Percentiles rank a stretch among this genome's conserved stretches.
phyloP scores from a whole-genome alignment of 2,888 invertebrate species.

The Clivina fossor region DNA sequence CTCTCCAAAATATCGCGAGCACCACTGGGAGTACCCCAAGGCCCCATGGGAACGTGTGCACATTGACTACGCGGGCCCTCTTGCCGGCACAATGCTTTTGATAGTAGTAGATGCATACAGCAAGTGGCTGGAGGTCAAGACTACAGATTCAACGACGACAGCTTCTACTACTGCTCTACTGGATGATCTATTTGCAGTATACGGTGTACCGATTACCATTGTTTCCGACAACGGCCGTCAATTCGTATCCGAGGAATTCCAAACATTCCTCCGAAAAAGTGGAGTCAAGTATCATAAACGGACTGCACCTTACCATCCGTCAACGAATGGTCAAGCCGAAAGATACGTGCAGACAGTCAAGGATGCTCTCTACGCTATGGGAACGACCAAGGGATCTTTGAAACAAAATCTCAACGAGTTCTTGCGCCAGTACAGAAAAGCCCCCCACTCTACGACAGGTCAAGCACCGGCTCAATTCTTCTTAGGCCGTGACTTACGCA shows the following conservation, averaged over 20 bases:
- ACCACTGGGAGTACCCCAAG: slow-evolving; percentile 41
- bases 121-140: slow-evolving; percentile 40
- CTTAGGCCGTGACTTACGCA: slow-evolving; percentile 27
- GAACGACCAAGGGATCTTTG: background rate
- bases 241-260: slow-evolving; percentile 35
- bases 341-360: slow-evolving; percentile 36
- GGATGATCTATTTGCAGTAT: slow-evolving; percentile 34
- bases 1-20: slow-evolving; percentile 35
- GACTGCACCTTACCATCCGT: slow-evolving; percentile 36
- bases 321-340: slow-evolving; percentile 37
- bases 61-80: slow-evolving; percentile 45
- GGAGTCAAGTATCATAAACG: slow-evolving; percentile 37
- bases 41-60: slow-evolving; percentile 43
- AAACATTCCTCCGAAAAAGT: slow-evolving; percentile 23
- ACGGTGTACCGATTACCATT: slow-evolving; percentile 35
- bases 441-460: slow-evolving; percentile 34
- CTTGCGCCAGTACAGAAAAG: slow-evolving; percentile 32
- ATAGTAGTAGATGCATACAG: slow-evolving; percentile 37
- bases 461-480: slow-evolving; percentile 35
- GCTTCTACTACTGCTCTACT: slow-evolving; percentile 33
- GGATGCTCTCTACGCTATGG: slow-evolving; percentile 20
- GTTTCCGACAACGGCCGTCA: slow-evolving; percentile 39
- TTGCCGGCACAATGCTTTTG: slow-evolving; percentile 33
- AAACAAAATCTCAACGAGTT: slow-evolving; percentile 24
- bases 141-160: slow-evolving; percentile 36